Conservation (phyloP, 2,888 invertebrate genomes). For the Drosophila nigricruria region DNA sequence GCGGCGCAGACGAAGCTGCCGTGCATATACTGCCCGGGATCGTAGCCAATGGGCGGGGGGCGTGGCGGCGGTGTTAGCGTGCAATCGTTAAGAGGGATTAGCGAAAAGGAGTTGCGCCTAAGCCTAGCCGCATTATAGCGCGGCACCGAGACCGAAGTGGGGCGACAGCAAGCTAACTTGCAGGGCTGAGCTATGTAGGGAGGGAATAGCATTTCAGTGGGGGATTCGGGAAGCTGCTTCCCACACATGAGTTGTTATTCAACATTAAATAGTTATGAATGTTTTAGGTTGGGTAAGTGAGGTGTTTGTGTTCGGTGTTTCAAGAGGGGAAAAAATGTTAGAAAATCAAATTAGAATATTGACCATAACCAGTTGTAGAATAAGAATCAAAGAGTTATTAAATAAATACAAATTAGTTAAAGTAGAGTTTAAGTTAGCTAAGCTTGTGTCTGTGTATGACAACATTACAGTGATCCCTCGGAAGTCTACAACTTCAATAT, state of each 20-base stretch:
- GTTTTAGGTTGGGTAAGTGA: conserved; percentile 28
- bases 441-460: not conserved
- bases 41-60: conserved; percentile 75
- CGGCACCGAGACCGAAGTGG: conserved; percentile 82
- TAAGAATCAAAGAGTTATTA: conserved; percentile 44
- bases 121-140: conserved; percentile 68
- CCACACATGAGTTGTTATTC: conserved; percentile 31
- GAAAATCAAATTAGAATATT: conserved; percentile 78
- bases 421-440: conserved; percentile 14
- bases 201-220: conserved; percentile 85
- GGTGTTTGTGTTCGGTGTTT: conserved; percentile 42
- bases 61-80: conserved; percentile 82
- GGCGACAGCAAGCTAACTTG: conserved; percentile 84
- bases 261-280: conserved; percentile 24
- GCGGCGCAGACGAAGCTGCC: conserved; percentile 11
- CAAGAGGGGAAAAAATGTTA: conserved; percentile 63
- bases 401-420: conserved; percentile 46
- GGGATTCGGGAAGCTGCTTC: conserved; percentile 84
- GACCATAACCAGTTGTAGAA: conserved; percentile 76
- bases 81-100: conserved; percentile 57
- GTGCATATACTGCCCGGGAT: conserved; percentile 45
- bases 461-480: not conserved
- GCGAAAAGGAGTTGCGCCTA: conserved; percentile 73
- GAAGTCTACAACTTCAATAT: no score
- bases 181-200: conserved; percentile 85